These are phyloP conservation scores for Nomada fabriciana DNA, from an alignment of 2,888 invertebrate genomes.

Conservation along the genomic window DNA sequence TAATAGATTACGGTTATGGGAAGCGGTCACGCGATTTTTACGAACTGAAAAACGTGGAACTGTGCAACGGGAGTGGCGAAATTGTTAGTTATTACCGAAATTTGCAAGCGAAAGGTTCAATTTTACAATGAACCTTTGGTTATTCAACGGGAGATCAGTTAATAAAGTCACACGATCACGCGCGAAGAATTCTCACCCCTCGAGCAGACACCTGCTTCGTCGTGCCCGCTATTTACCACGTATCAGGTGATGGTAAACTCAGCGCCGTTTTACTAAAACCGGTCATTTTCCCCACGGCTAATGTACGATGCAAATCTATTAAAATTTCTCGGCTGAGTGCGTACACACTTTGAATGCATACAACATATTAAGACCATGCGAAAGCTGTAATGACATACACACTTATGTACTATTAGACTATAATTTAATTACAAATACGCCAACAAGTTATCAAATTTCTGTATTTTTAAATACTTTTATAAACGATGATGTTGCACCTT, in stretches of 20 bases:
- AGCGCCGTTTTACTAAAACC: conserved; percentile 53
- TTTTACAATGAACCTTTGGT: neutral
- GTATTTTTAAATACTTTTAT: too few species aligned
- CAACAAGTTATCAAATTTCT: too few species aligned
- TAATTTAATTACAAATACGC: too few species aligned
- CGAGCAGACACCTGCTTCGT: conserved; percentile 46
- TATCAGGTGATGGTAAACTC: conserved; percentile 50
- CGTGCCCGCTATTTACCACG: conserved; percentile 51
- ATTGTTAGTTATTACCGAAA: conserved; percentile 26
- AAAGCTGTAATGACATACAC: too few species aligned
- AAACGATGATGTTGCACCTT: too few species aligned
- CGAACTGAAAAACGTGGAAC: neutral
- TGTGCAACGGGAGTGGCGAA: neutral
- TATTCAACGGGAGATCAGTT: conserved; percentile 33
- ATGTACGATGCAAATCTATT: conserved; percentile 53
- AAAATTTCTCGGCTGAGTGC: conserved; percentile 40
- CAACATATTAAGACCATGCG: neutral
- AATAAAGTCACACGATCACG: conserved; percentile 47
- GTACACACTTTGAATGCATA: conserved; percentile 9
- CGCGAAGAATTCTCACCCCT: conserved; percentile 31
- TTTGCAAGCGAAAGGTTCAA: neutral
- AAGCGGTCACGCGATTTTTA: neutral
- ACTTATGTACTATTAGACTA: too few species aligned
- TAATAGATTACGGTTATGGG: neutral
- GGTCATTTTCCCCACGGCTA: conserved; percentile 52